Evolutionary conservation across 1,140 invertebrate species (phyloP).

Genomic region (Conus betulinus): DNA sequence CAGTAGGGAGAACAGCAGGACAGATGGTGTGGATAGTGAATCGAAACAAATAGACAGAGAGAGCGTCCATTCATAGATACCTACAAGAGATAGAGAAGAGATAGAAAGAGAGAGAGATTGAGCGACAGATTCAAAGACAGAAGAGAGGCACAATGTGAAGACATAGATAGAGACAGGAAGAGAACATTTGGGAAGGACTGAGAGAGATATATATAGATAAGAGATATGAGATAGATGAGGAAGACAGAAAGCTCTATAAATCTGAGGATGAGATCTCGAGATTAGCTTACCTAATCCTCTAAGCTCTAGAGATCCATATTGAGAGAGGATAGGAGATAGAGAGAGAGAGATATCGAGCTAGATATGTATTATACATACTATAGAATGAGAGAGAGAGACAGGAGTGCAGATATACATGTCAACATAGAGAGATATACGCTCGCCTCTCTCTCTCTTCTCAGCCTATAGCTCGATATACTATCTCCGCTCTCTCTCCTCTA

Average conservation of each 20-base stretch:
- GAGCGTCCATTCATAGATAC: background rate
- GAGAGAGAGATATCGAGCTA: background rate
- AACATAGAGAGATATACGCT: no score
- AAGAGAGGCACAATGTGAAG: conserved; percentile 19
- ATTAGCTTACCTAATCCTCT: background rate
- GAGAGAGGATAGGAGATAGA: background rate
- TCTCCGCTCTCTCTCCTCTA: background rate
- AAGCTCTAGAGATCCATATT: background rate
- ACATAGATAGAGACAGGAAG: conserved; percentile 31
- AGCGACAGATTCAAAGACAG: background rate
- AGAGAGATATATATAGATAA: conserved; percentile 27
- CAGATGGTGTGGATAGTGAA: background rate
- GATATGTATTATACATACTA: background rate
- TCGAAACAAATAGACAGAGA: background rate
- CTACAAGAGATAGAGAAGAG: background rate
- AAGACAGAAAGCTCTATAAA: background rate
- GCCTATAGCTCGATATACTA: background rate
- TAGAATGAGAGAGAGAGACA: background rate
- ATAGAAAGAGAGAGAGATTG: background rate
- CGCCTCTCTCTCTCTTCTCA: no score
- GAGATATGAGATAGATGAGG: conserved; percentile 8
- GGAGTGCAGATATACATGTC: no score
- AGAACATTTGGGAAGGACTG: conserved; percentile 31
- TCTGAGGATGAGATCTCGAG: background rate
- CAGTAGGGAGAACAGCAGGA: background rate